Base-by-base conservation (phyloP, 35 echinoderm and acorn worm species). In the Holothuria glaberrima region DNA sequence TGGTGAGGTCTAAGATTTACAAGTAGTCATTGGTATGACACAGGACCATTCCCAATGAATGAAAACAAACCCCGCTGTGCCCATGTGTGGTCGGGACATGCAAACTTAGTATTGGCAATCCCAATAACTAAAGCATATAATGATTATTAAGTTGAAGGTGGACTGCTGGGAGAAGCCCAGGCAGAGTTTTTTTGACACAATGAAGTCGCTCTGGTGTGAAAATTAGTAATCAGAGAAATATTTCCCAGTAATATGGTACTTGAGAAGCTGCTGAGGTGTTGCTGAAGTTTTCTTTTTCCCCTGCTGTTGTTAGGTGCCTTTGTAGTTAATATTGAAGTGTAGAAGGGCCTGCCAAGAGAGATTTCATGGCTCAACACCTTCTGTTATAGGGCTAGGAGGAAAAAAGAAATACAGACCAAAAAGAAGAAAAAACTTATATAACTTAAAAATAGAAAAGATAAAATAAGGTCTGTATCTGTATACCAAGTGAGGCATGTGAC, bases 131-230 rank as follows among this genome's bases (percentile, higher is more conserved):
- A 76, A 16, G 35, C 34, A 21, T n/a, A n/a, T 45, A 25, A 71
- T 66, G 63, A 19, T 66, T 25, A 27, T 71, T 50, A 61, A 41
- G 41, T 57, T 83, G 45, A 48, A 19, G 30, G 71, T 10, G 34
- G 48, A 83, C 79, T 61, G 79, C 79, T 83, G 79, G 58, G 79
- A 83, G 56, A 0, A 41, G 30, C 48, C 48, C 79, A 83, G 79
- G 41, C 79, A 58, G 79, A 83, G 38, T 31, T 26, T 25, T n/a
- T 34, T 48, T 35, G 52, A 83, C 79, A 83, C 79, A 83, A 83
- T 83, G 48, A 83, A 83, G 45, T 61, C 79, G 79, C 79, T 83
- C 79, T 83, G 79, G 79, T 83, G 79, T 83, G 79, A 83, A 83
- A 83, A 83, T 83, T 83, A 83, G 48, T 83, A 83, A 83, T 83